Evolutionary conservation across 2,113 vertebrate species (phyloP), one percentile per base, ranked within the genome.

Genomic region (Chrysemys picta): DNA sequence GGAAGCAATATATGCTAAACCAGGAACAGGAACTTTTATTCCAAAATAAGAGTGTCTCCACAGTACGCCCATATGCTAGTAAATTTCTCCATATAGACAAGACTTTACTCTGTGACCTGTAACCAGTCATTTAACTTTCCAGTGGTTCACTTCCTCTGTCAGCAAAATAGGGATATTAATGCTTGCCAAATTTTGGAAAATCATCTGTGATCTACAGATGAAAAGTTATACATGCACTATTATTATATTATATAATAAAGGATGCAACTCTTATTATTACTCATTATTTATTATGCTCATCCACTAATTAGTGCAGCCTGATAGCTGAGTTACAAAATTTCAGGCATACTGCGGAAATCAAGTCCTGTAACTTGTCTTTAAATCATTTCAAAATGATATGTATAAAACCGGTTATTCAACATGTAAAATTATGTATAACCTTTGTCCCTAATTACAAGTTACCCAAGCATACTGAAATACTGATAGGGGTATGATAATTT

Each of bases 391-490:
- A 87, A 95, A 91, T 93, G 14, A 54, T 87, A 81, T n/a, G 76
- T 50, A 79, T 91, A 93, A 96, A 98, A 98, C 97, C 49, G 24
- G 97, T 97, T 97, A 95, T 96, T 97, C 97, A 89, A 85, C 65
- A 84, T 94, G 57, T 80, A 95, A 95, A 96, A 92, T 90, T n/a
- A 92, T 85, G 91, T 94, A 87, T 95, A 97, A 97, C 95, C 94
- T 97, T 97, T 97, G 97, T 97, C 95, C 96, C 93, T 95, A 96
- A 96, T 97, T 96, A 96, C 92, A 93, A 65, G 93, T 97, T 97
- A 97, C 95, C 90, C 93, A 97, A 95, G 93, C 86, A 84, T 90
- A 56, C 14, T 52, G 79, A 88, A 25, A 59, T 75, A 78, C 95
- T 96, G 97, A 97, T 95, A 97, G 93, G 95, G 42, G 21, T 80